Evolutionary conservation across 2,113 vertebrate species (phyloP).

Genomic region (Cynopterus brachyotis): DNA sequence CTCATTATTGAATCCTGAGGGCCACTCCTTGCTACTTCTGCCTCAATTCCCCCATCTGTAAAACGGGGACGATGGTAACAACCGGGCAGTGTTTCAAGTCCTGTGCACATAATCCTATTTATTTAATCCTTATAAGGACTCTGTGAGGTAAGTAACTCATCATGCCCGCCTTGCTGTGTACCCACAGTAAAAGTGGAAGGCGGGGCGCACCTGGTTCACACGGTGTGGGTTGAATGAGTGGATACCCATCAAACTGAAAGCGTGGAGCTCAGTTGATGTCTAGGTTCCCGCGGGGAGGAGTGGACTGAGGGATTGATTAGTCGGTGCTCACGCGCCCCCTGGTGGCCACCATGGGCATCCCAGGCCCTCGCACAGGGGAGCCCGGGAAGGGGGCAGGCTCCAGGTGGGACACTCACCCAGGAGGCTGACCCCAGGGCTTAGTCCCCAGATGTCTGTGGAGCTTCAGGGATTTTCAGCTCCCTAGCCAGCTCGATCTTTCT

Average conservation of each 20-base stretch:
- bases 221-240: not conserved
- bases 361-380: not conserved
- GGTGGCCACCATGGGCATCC: not conserved
- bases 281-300: not conserved
- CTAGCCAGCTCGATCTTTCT: not conserved
- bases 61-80: not conserved
- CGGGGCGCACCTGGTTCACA: not conserved
- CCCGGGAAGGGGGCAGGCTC: not conserved
- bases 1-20: not conserved
- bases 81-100: not conserved
- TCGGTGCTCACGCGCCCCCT: constrained; percentile 57
- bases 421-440: no score
- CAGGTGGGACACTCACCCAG: not conserved
- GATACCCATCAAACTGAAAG: not conserved
- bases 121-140: not conserved
- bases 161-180: not conserved
- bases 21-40: not conserved
- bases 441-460: not conserved
- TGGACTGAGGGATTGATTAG: not conserved
- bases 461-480: not conserved
- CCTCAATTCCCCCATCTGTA: not conserved
- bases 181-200: not conserved
- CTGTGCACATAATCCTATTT: not conserved
- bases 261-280: not conserved
- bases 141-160: not conserved